phyloP scores from a whole-genome alignment of 2,113 vertebrate species.

The human (Homo sapiens) region DNA sequence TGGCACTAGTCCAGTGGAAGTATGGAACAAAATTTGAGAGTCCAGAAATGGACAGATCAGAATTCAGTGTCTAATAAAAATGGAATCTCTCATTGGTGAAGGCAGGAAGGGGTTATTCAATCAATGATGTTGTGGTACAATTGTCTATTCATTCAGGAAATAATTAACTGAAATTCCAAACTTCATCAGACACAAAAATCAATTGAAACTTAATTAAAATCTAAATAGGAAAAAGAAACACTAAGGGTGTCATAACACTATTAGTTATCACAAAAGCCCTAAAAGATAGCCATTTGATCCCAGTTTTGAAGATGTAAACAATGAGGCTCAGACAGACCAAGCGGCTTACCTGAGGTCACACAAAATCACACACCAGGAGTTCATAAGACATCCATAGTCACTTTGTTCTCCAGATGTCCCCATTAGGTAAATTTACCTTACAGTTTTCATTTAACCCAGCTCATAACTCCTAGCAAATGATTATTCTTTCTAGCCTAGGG shows the following conservation, averaged over 20 bases:
- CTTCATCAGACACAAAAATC: constrained; percentile 55
- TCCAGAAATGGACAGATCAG: neutral
- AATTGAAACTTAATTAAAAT: constrained; percentile 51
- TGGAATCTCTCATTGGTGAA: constrained; percentile 24
- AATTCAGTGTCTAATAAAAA: constrained; percentile 8
- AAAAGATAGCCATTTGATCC: neutral
- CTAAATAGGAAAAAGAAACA: constrained; percentile 60
- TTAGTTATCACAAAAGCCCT: neutral
- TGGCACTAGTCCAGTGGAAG: neutral
- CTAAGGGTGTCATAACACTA: constrained; percentile 24
- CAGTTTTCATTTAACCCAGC: neutral
- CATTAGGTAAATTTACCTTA: neutral
- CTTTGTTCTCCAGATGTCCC: neutral
- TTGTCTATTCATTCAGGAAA: constrained; percentile 19
- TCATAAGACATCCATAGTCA: neutral
- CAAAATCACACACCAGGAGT: neutral
- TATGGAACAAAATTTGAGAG: neutral
- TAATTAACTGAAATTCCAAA: constrained; percentile 60
- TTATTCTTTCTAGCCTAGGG: neutral
- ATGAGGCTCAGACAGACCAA: neutral
- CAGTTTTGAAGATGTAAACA: neutral
- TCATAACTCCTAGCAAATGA: neutral
- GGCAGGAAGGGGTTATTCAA: neutral
- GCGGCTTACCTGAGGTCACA: neutral
- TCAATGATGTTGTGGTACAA: neutral